A percentile compares a stretch with the other conserved stretches of the same genome.
Conservation (phyloP, 2,888 invertebrate genomes). For the Apotomis turbidana region DNA sequence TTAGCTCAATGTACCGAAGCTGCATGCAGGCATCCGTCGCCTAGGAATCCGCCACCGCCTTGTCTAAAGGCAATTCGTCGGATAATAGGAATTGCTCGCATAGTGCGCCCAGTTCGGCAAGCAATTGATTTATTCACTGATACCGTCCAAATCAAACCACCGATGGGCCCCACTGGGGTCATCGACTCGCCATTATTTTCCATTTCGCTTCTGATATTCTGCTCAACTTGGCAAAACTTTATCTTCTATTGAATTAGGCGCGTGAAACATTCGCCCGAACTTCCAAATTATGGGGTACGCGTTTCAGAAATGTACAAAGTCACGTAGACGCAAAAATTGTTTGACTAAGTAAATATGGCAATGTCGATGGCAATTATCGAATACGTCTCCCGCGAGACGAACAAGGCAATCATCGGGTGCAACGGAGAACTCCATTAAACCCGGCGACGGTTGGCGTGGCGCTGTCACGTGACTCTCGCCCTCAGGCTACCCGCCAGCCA, state of each 20-base stretch:
- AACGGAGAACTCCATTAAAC: constrained; percentile 75
- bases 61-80: constrained; percentile 57
- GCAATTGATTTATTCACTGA: constrained; percentile 53
- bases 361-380: constrained; percentile 30
- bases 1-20: constrained; percentile 40
- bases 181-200: constrained; percentile 25
- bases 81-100: constrained; percentile 54
- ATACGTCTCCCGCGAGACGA: constrained; percentile 41
- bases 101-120: constrained; percentile 49
- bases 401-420: constrained; percentile 69
- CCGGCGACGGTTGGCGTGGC: constrained; percentile 64
- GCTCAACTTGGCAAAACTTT: constrained; percentile 7
- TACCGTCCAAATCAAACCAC: constrained; percentile 41
- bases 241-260: constrained; percentile 6
- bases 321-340: not conserved
- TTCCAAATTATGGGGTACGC: not conserved
- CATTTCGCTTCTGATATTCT: constrained; percentile 1
- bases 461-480: constrained; percentile 72
- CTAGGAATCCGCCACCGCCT: constrained; percentile 57
- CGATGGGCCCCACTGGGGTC: constrained; percentile 22
- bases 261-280: not conserved
- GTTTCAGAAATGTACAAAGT: not conserved
- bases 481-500: constrained; percentile 61
- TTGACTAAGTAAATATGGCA: constrained; percentile 4
- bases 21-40: constrained; percentile 55